These are phyloP conservation scores for Marasmarcha lunaedactyla DNA, from an alignment of 2,888 invertebrate species.

Conservation along the genomic window DNA sequence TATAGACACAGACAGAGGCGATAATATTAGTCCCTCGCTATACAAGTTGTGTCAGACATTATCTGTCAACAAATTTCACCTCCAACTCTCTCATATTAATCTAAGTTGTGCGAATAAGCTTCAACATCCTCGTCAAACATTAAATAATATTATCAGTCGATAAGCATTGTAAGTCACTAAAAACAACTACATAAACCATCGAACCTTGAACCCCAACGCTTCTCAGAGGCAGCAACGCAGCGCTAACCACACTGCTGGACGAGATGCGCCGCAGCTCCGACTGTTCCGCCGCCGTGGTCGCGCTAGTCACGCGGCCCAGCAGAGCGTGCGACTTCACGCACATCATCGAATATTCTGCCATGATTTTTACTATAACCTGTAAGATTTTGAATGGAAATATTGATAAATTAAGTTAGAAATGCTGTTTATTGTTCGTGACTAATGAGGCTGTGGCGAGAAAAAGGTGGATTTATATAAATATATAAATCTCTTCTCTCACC, in stretches of 20 bases:
- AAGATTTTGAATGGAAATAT: not conserved
- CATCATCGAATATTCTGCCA: slow-evolving; percentile 94
- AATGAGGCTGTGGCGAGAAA: too few species aligned
- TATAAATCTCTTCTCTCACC: too few species aligned
- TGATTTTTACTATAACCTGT: slow-evolving; percentile 91
- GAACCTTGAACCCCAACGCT: slow-evolving; percentile 96
- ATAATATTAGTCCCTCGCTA: too few species aligned
- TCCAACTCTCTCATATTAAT: too few species aligned
- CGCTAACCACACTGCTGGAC: slow-evolving; percentile 78
- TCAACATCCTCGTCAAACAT: too few species aligned
- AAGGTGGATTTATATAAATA: too few species aligned
- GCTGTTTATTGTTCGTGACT: not conserved
- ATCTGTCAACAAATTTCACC: too few species aligned
- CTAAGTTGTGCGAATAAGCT: too few species aligned
- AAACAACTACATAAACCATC: not conserved
- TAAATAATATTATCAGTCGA: too few species aligned
- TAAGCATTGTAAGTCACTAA: too few species aligned
- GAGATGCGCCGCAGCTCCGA: slow-evolving; percentile 78
- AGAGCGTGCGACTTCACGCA: slow-evolving; percentile 92
- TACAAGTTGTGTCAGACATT: too few species aligned
- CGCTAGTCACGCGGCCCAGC: slow-evolving; percentile 86
- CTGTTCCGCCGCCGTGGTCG: slow-evolving; percentile 82
- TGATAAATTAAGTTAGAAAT: not conserved
- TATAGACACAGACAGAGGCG: too few species aligned
- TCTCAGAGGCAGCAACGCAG: slow-evolving; percentile 91